Conservation (phyloP, 2,797 vertebrate genomes). For the Okamejei kenojei region DNA sequence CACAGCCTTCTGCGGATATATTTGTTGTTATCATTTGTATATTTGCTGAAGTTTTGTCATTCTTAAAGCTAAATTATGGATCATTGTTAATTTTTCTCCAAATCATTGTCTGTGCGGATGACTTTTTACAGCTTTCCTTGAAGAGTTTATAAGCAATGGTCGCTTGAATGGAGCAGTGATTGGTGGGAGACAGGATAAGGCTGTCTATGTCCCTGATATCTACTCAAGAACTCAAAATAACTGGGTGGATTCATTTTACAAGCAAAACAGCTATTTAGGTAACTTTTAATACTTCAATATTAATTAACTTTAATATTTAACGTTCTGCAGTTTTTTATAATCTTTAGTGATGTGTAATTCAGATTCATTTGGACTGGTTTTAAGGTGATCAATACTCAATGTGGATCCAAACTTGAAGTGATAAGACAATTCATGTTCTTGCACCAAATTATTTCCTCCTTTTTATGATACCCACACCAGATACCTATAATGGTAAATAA, state of each 20-base stretch:
- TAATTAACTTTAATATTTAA: neutral
- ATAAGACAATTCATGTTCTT: too few relatives aligned
- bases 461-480: too few relatives aligned
- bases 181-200: conserved; percentile 87
- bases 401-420: neutral
- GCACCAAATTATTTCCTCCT: too few relatives aligned
- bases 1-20: too few relatives aligned
- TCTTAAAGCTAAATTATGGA: neutral
- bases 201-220: conserved; percentile 88
- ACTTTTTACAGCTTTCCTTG: conserved; percentile 68
- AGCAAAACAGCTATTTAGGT: conserved; percentile 92
- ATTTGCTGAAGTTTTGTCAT: neutral
- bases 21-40: too few relatives aligned
- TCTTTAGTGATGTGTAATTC: neutral
- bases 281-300: conserved; percentile 42
- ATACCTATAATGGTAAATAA: too few relatives aligned
- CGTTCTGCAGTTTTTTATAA: neutral
- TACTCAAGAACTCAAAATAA: conserved; percentile 83
- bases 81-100: neutral
- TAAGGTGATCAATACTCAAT: neutral
- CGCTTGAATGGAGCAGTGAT: conserved; percentile 79
- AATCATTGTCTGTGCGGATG: neutral
- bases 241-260: conserved; percentile 93
- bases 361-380: neutral
- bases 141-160: conserved; percentile 76